Conservation (phyloP, 1,140 invertebrate genomes). For the Pollicipes pollicipes region DNA sequence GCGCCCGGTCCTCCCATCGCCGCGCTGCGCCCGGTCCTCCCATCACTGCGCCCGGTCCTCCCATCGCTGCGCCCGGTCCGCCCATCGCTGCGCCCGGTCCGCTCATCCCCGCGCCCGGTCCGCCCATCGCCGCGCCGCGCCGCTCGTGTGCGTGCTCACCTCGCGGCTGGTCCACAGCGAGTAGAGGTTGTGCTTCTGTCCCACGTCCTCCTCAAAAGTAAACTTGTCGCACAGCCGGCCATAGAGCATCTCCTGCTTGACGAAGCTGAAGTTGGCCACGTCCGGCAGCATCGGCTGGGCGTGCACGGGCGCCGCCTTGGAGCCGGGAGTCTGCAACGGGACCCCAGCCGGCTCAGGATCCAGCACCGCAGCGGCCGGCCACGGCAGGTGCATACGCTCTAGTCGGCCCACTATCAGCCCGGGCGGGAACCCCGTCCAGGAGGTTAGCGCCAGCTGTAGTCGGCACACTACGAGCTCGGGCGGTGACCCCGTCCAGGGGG, state of each 20-base stretch:
- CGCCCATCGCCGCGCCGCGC: too few relatives aligned
- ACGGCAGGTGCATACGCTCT: background rate
- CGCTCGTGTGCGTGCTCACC: too few relatives aligned
- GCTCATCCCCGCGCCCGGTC: too few relatives aligned
- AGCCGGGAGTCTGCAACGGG: constrained; percentile 76
- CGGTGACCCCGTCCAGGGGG: background rate
- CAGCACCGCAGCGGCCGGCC: constrained; percentile 66
- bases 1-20: too few relatives aligned
- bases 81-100: too few relatives aligned
- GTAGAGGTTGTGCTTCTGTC: constrained; percentile 14
- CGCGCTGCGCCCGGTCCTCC: too few relatives aligned
- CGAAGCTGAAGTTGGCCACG: constrained; percentile 42
- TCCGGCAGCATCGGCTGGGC: constrained; percentile 69
- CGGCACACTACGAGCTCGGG: background rate
- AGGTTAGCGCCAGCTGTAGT: background rate
- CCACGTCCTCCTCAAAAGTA: constrained; percentile 29
- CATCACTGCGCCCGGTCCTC: too few relatives aligned
- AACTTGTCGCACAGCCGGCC: constrained; percentile 11
- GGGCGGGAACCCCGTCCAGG: background rate
- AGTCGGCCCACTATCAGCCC: background rate
- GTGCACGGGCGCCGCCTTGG: constrained; percentile 36
- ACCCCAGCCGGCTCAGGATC: constrained; percentile 42
- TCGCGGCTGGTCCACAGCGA: constrained; percentile 4
- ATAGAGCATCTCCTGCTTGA: constrained; percentile 15
- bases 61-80: too few relatives aligned